These are phyloP conservation scores for Pandion haliaetus DNA, from an alignment of 2,113 vertebrate species.

Conservation along the genomic window DNA sequence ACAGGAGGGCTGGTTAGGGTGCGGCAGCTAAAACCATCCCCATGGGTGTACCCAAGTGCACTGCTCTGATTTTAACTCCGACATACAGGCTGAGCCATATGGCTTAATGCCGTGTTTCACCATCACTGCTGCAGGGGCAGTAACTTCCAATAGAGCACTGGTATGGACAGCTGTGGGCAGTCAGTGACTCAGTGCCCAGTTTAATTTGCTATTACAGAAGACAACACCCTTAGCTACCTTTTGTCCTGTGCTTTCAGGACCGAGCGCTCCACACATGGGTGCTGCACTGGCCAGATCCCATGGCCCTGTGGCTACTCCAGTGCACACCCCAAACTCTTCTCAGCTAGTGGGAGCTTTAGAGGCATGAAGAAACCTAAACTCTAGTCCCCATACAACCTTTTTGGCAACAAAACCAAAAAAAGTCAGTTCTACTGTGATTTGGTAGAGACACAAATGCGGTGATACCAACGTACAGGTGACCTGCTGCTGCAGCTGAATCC, in stretches of 20 bases:
- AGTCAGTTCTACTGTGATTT: neutral
- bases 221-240: constrained; percentile 3
- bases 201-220: neutral
- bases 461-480: neutral
- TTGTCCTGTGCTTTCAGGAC: neutral
- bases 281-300: neutral
- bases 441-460: neutral
- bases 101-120: neutral
- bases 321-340: neutral
- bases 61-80: neutral
- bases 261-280: accelerated
- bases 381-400: neutral
- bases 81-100: neutral
- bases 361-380: neutral
- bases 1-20: neutral
- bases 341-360: neutral
- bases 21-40: neutral
- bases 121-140: neutral
- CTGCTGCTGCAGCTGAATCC: neutral
- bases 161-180: neutral
- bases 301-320: neutral
- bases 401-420: neutral
- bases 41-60: neutral
- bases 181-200: neutral
- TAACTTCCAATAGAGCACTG: neutral